Evolutionary conservation across 2,797 vertebrate genomes (phyloP), one percentile per base, ranked within the genome.

Genomic region (Fistularia tabacaria): DNA sequence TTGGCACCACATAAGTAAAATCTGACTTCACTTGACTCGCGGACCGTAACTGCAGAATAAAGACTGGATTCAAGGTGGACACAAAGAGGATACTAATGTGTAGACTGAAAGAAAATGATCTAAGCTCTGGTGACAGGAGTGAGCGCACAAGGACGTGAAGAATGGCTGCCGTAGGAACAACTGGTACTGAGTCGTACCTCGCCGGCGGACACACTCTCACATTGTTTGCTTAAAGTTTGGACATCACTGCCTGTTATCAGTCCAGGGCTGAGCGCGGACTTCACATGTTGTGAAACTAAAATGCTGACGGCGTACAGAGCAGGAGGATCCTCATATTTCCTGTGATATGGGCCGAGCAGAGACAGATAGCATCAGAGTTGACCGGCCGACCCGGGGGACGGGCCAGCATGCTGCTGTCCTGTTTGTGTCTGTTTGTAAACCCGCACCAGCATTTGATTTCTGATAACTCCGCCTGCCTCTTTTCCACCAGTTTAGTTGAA

Each of bases 351-450:
- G 50, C 41, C 7, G 36, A 8, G 14, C 48, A 8, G 53, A 13
- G 38, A 39, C 40, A 14, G 60, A 65, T 70, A 64, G 49, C 55
- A 61, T 72, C 66, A 36, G 36, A 39, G 47, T 52, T 51, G 5
- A 53, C n/a, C 42, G 48, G 45, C 56, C 40, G 48, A 74, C 64
- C 1, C n/a, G n/a, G n/a, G 6, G 13, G 57, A 68, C 66, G 65
- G 44, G 69, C 49, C 45, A 14, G 36, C 12, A 14, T 0, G 11
- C 43, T 9, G 14, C 38, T 38, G 8, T 12, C 46, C 42, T 43
- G 36, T 13, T n/a, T 57, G 50, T 42, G 11, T 12, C n/a, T 3
- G 10, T 36, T 9, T 47, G 40, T 3, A 44, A 37, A 36, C 15
- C 40, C 51, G 41, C 14, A 6, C 10, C 12, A 7, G 10, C 12